These are phyloP conservation scores for Lethenteron camtschaticum DNA, from an alignment of 2,113 vertebrate genomes.

Conservation along the genomic window DNA sequence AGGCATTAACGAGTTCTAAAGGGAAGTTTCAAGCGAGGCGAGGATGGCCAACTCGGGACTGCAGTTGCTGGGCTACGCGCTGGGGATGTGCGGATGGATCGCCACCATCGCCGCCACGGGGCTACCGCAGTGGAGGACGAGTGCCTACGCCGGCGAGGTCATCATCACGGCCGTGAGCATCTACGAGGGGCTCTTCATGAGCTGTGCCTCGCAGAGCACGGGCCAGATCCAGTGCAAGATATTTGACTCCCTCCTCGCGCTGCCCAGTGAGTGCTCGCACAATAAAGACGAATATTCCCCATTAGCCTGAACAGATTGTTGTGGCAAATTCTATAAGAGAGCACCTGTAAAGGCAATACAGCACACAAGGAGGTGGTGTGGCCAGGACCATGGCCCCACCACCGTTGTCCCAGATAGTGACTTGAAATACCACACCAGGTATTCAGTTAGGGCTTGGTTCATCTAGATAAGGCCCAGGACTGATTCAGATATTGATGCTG, in stretches of 20 bases:
- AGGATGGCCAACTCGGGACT: slow-evolving; percentile 56
- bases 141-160: slow-evolving; percentile 50
- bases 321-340: no score
- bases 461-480: no score
- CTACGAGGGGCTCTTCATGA: slow-evolving; percentile 70
- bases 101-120: slow-evolving; percentile 42
- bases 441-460: no score
- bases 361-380: no score
- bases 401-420: no score
- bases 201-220: slow-evolving; percentile 51
- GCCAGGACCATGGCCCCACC: no score
- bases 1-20: no score
- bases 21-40: not conserved
- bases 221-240: slow-evolving; percentile 53
- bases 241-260: slow-evolving; percentile 52
- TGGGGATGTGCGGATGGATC: slow-evolving; percentile 39
- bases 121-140: slow-evolving; percentile 63
- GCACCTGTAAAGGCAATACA: no score
- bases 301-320: no score
- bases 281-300: no score
- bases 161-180: slow-evolving; percentile 60
- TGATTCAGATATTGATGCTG: no score
- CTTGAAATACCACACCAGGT: no score
- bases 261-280: slow-evolving; percentile 28
- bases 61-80: slow-evolving; percentile 49